Conservation (phyloP, 2,113 vertebrate genomes). For the Anas platyrhynchos region DNA sequence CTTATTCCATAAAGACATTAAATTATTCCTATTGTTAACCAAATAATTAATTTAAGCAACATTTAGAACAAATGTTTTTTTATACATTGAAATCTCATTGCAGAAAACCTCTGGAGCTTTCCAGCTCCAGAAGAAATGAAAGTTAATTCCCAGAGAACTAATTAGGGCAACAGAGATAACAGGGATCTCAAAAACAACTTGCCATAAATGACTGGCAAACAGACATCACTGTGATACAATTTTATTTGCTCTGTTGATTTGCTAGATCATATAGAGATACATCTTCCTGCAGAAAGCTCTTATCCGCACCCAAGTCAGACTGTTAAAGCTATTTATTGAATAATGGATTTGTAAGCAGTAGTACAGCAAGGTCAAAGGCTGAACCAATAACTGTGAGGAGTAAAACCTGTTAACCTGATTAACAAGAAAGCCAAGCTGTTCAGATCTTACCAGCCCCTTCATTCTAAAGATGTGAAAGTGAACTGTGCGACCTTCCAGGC, state of each 20-base stretch:
- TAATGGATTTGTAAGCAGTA: conserved; percentile 5
- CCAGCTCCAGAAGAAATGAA: background rate
- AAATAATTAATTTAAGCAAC: background rate
- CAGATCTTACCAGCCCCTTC: background rate
- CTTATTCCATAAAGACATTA: background rate
- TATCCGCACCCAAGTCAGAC: background rate
- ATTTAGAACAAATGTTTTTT: background rate
- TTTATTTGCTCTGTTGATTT: background rate
- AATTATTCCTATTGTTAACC: background rate
- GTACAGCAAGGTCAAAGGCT: conserved; percentile 26
- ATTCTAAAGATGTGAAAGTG: background rate
- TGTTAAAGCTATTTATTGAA: conserved; percentile 4
- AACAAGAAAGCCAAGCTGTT: conserved; percentile 24
- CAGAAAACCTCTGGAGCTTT: background rate
- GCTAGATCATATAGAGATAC: background rate
- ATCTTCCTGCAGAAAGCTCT: background rate
- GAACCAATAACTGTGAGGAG: conserved; percentile 33
- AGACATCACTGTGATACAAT: background rate
- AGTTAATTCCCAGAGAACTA: background rate
- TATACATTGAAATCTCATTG: background rate
- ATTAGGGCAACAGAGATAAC: background rate
- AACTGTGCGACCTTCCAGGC: background rate
- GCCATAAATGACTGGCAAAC: background rate
- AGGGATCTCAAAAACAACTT: background rate
- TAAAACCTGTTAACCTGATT: conserved; percentile 66